These are phyloP conservation scores for Calephelis perditalis DNA, from an alignment of 2,888 invertebrate species.

Conservation along the genomic window DNA sequence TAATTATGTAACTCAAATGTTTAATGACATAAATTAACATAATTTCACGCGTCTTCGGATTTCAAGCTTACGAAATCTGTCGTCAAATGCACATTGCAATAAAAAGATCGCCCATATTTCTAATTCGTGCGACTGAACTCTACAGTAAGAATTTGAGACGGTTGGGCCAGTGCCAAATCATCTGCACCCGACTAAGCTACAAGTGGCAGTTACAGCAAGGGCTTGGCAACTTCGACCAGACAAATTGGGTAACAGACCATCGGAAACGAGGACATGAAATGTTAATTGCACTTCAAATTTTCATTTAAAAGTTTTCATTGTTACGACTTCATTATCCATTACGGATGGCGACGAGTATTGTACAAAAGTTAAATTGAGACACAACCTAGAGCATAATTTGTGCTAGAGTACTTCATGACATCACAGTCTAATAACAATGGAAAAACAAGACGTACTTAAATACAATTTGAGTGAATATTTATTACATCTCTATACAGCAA, in stretches of 20 bases:
- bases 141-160: slow-evolving; percentile 24
- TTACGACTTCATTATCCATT: slow-evolving; percentile 19
- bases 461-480: too few relatives aligned
- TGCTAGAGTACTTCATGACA: not conserved
- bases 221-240: slow-evolving; percentile 46
- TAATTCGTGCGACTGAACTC: slow-evolving; percentile 2
- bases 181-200: slow-evolving; percentile 49
- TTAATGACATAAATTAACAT: too few relatives aligned
- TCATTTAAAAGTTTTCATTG: slow-evolving; percentile 24
- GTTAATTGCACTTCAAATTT: slow-evolving; percentile 27
- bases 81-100: not conserved
- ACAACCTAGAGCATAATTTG: slow-evolving; percentile 30
- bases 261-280: slow-evolving; percentile 46
- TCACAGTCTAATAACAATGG: too few relatives aligned
- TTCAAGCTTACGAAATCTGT: not conserved
- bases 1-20: too few relatives aligned
- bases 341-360: slow-evolving; percentile 32
- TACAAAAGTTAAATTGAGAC: slow-evolving; percentile 37
- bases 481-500: too few relatives aligned
- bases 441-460: too few relatives aligned
- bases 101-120: not conserved
- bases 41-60: too few relatives aligned
- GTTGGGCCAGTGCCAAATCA: slow-evolving; percentile 59
- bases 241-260: slow-evolving; percentile 60
- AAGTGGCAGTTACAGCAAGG: slow-evolving; percentile 52